Percentiles rank a stretch among this genome's conserved stretches.
phyloP scores from a whole-genome alignment of 2,888 invertebrate genomes.

The Nowickia ferox region DNA sequence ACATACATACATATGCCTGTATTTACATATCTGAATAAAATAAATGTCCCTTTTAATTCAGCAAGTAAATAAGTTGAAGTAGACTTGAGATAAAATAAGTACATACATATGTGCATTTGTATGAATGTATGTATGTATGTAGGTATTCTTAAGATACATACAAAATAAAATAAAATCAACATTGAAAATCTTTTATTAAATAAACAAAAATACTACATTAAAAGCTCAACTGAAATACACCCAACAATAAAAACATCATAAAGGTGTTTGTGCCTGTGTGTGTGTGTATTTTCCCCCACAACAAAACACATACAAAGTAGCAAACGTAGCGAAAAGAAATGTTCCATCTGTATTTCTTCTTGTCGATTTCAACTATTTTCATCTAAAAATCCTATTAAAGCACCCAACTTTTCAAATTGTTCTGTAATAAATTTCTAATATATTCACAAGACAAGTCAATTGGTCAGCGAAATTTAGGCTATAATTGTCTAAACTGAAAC shows the following conservation, averaged over 20 bases:
- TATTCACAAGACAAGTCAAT: constrained; percentile 29
- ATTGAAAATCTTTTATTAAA: background rate
- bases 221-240: background rate
- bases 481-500: constrained; percentile 56
- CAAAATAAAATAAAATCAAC: background rate
- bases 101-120: too few relatives aligned
- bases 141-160: background rate
- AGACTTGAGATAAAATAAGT: background rate
- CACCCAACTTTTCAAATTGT: constrained; percentile 41
- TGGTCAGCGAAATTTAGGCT: constrained; percentile 28
- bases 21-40: background rate
- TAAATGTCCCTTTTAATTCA: background rate
- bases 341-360: constrained; percentile 58
- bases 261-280: constrained; percentile 6
- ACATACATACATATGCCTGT: background rate
- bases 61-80: background rate
- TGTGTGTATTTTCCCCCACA: constrained; percentile 13
- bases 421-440: constrained; percentile 54
- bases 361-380: constrained; percentile 50
- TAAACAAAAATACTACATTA: background rate
- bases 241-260: constrained; percentile 5
- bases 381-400: constrained; percentile 32
- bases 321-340: constrained; percentile 14
- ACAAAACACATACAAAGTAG: background rate
- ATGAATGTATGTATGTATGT: too few relatives aligned